Evolutionary conservation across 2,113 vertebrate genomes (phyloP), one percentile per base, ranked within the genome.

Genomic region (Sitta europaea): DNA sequence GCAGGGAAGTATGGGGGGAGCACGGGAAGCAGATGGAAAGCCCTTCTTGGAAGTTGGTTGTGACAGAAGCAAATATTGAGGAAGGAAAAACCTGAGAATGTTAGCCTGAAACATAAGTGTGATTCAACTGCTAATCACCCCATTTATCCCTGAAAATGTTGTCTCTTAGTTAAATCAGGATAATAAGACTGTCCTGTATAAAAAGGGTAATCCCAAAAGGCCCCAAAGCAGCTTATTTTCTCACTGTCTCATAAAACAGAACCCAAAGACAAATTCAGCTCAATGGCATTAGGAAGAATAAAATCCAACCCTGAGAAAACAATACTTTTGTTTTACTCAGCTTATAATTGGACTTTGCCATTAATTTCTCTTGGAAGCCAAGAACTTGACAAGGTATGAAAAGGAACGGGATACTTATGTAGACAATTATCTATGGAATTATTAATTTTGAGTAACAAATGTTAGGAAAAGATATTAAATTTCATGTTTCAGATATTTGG

Each of bases 201-300:
- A 88, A 92, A 96, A 0, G 1, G 38, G 61, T 79, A 95, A 90
- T 88, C 62, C 82, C 43, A 22, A 31, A 82, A 91, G 47, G n/a
- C n/a, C n/a, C n/a, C n/a, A n/a, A 90, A 58, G 43, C 58, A 90
- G 36, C 63, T 94, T 94, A 79, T 92, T 95, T 95, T 93, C 67
- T 88, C 81, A 58, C 51, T 90, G 51, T 71, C 59, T 93, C 59
- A 21, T 85, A 90, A 48, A 13, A 76, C 33, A 38, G 50, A 88
- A 76, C 54, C 67, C 66, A 81, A 79, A 91, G 55, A 82, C 47
- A 78, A 93, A 93, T 81, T 82, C 61, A 82, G 73, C 66, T 88
- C 62, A 48, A 42, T 50, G 20, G 20, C 24, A 72, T 75, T 73
- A 90, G 43, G 54, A 88, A 58, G 53, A 91, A 78, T 21, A 75